Evolutionary conservation across 2,888 invertebrate genomes (phyloP).

Genomic region (Synanthedon formicaeformis): DNA sequence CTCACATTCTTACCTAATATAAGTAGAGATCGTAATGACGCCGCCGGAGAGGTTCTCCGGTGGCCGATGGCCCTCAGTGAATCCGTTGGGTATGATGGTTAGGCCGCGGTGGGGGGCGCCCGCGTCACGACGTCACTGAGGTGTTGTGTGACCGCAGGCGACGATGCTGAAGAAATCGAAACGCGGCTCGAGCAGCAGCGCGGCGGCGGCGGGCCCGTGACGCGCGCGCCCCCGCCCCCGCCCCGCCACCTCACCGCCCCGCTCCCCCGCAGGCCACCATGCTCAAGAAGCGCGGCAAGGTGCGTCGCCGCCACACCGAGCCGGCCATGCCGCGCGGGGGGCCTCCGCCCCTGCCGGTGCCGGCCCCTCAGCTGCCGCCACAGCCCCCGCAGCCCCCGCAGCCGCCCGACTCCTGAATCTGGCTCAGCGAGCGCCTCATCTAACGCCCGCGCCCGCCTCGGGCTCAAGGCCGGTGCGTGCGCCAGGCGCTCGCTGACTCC

Average conservation of each 20-base stretch:
- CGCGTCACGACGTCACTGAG: conserved; percentile 10
- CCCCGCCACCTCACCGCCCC: conserved; percentile 8
- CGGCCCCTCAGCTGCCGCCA: conserved; percentile 41
- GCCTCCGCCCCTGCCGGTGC: conserved; percentile 46
- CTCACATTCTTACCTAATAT: too few species aligned
- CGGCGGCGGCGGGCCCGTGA: conserved; percentile 72
- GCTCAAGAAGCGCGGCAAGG: conserved; percentile 98
- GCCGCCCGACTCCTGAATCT: conserved; percentile 74
- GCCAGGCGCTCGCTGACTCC: conserved; percentile 36
- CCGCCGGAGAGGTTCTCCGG: too few species aligned
- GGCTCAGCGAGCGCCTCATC: conserved; percentile 80
- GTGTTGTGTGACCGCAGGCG: conserved; percentile 78
- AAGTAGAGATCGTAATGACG: too few species aligned
- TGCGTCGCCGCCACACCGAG: conserved; percentile 95
- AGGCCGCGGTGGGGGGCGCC: conserved; percentile 17
- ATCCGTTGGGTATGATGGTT: not conserved
- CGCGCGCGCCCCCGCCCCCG: conserved; percentile 18
- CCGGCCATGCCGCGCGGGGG: conserved; percentile 74
- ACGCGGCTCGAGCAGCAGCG: conserved; percentile 88
- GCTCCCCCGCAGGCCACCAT: conserved; percentile 91
- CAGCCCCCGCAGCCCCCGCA: conserved; percentile 50
- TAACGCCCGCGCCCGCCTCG: conserved; percentile 59
- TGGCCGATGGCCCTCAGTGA: not conserved
- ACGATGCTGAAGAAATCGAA: conserved; percentile 99
- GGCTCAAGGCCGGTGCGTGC: conserved; percentile 57